phyloP scores from a whole-genome alignment of 2,888 invertebrate species.

The Zaprionus obscuricornis region DNA sequence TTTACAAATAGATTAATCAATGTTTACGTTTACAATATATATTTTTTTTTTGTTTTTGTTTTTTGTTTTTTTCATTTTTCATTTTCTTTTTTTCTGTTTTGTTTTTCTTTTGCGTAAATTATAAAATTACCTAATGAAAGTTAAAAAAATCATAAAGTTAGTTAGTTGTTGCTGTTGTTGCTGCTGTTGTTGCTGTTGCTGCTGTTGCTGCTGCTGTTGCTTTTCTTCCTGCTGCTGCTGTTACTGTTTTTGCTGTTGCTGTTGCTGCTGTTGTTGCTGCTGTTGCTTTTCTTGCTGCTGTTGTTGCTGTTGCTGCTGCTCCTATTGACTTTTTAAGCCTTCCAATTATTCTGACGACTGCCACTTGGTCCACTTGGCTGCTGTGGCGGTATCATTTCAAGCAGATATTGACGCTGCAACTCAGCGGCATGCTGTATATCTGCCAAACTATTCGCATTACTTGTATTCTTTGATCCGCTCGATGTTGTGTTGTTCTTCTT shows the following conservation, averaged over 20 bases:
- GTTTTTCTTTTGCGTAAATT: conserved; percentile 53
- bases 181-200: conserved; percentile 1
- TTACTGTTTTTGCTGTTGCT: background rate
- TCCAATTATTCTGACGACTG: conserved; percentile 84
- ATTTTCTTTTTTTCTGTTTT: too few species aligned
- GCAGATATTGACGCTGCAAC: conserved; percentile 96
- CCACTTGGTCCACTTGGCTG: conserved; percentile 82
- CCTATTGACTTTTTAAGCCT: too few species aligned
- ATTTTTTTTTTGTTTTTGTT: too few species aligned
- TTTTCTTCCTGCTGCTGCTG: conserved; percentile 3
- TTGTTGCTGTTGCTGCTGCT: too few species aligned
- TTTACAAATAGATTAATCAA: conserved; percentile 72
- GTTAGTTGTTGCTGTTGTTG: conserved; percentile 31
- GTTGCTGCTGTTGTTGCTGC: too few species aligned
- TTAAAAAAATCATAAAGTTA: conserved; percentile 63
- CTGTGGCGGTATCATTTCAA: conserved; percentile 95
- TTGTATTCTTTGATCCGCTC: conserved; percentile 76
- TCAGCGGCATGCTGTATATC: conserved; percentile 94
- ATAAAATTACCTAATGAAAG: conserved; percentile 77
- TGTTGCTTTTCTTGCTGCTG: too few species aligned
- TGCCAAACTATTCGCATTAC: conserved; percentile 84
- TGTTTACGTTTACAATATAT: conserved; percentile 68
- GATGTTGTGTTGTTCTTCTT: conserved; percentile 80
- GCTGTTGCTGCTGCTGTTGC: background rate
- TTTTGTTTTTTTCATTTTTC: too few species aligned